Conservation (phyloP, 2,113 vertebrate genomes). For the Blennius ocellaris region DNA sequence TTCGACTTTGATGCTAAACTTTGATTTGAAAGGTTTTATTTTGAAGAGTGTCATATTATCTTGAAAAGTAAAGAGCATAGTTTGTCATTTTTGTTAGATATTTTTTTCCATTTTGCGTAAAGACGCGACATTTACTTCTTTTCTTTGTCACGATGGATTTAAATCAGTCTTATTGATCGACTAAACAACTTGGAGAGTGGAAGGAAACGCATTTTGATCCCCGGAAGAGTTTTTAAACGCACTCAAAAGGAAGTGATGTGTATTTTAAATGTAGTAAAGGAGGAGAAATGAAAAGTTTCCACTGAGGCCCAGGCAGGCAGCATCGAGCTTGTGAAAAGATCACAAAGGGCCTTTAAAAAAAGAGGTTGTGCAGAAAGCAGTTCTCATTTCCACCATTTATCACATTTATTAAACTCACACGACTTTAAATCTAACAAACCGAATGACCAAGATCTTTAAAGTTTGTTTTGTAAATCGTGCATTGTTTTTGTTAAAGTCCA, state of each 20-base stretch:
- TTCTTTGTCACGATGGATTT: too few relatives aligned
- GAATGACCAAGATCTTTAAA: neutral
- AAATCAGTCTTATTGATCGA: too few relatives aligned
- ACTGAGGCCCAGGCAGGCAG: neutral
- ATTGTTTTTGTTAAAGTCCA: too few relatives aligned
- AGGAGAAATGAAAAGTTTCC: slow-evolving; percentile 29
- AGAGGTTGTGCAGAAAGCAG: neutral
- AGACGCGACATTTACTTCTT: too few relatives aligned
- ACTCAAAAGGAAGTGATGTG: neutral
- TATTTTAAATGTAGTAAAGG: slow-evolving; percentile 13
- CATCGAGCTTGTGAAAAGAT: neutral
- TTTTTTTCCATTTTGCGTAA: too few relatives aligned
- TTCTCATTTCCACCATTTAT: too few relatives aligned
- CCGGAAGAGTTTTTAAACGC: neutral
- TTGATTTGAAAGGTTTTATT: too few relatives aligned
- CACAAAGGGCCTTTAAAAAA: slow-evolving; percentile 7
- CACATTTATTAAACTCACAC: neutral
- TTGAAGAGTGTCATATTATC: too few relatives aligned
- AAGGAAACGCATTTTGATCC: neutral
- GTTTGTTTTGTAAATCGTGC: neutral
- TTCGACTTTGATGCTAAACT: too few relatives aligned
- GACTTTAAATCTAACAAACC: neutral
- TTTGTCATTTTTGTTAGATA: too few relatives aligned
- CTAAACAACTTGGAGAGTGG: too few relatives aligned
- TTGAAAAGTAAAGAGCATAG: too few relatives aligned